Evolutionary conservation across 2,888 invertebrate genomes (phyloP), one percentile per base, ranked within the genome.

Genomic region (Cosmia trapezina): DNA sequence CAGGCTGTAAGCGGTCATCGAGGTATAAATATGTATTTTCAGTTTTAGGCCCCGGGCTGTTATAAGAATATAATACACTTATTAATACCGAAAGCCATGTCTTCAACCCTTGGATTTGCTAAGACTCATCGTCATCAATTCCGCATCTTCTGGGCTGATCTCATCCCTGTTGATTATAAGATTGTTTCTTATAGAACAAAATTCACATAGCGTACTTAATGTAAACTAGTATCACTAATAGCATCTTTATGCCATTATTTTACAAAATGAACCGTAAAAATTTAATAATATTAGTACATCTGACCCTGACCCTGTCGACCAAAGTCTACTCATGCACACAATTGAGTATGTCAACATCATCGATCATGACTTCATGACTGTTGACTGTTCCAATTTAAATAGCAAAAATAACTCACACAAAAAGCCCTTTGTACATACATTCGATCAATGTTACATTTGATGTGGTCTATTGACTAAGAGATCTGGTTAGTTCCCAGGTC

Each of bases 341-440:
- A 80, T 75, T 79, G 76, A 64, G 43, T 41, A 59, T 62, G 67
- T 68, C 67, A 80, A 76, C 67, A 80, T 62, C 8, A 41, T 79
- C 78, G 61, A 71, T 76, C 64, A 64, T 49, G 45, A 19, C 28
- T 37, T 76, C 64, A 64, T 49, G 45, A 19, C 37, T 37, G 53
- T 62, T 57, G 77, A 56, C 67, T 57, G 57, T 45, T 54, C 61
- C 76, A 76, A 79, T 79, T 79, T 61, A 67, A 60, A 60, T 54
- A 64, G 41, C 63, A 47, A 67, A 70, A 75, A 75, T 64, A 14
- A 67, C 51, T 61, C 56, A 62, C 1, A 37, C n/a, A 66, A 53
- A 59, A 49, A 41, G 14, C 4, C 41, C 53, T 57, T 53, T 75
- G 75, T 57, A 57, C 49, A 17, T 9, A 59, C 47, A 63, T 59